Evolutionary conservation across 2,113 vertebrate genomes (phyloP), one percentile per base, ranked within the genome.

Genomic region (Hymenochirus boettgeri): DNA sequence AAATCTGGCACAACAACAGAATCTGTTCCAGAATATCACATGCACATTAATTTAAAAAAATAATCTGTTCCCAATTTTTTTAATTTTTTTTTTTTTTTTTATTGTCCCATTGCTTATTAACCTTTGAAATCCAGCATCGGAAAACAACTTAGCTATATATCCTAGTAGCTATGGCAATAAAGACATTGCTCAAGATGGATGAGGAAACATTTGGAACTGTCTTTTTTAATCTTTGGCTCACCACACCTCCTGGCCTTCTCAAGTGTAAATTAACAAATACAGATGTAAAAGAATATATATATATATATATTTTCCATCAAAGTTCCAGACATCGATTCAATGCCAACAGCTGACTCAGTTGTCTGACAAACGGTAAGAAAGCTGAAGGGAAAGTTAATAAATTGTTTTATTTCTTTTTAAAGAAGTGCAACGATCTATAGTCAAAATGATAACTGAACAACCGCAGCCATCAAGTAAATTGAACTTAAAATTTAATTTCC

Each of bases 141-240:
- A 42, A 42, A 15, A 42, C 1, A 42, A 42, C 5, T 31, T 10
- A 57, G 53, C 55, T 22, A 58, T 58, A 58, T 50, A 18, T 29
- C 52, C 56, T 33, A 53, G 65, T 45, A 53, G 57, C 52, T 31
- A 17, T 29, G 3, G n/a, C 24, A 31, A 22, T 21, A 48, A 45
- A 50, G 33, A 17, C 29, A 18, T 21, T 50, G 53, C 39, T 45
- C 23, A 31, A 22, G 21, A 11, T 26, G 23, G 18, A 37, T 23
- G 55, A 50, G 12, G 29, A 66, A 52, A 52, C 21, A 18, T 57
- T 69, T 69, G 65, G 65, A 69, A 27, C 52, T 53, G 65, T 69
- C 65, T 60, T 37, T 31, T 60, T 23, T 60, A 53, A 60, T 60
- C 48, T 45, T 13, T 13, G 52, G 56, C 45, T 69, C 56, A 69